Evolutionary conservation across 2,888 invertebrate genomes (phyloP), one percentile per base, ranked within the genome.

Genomic region (Pammene fasciana): DNA sequence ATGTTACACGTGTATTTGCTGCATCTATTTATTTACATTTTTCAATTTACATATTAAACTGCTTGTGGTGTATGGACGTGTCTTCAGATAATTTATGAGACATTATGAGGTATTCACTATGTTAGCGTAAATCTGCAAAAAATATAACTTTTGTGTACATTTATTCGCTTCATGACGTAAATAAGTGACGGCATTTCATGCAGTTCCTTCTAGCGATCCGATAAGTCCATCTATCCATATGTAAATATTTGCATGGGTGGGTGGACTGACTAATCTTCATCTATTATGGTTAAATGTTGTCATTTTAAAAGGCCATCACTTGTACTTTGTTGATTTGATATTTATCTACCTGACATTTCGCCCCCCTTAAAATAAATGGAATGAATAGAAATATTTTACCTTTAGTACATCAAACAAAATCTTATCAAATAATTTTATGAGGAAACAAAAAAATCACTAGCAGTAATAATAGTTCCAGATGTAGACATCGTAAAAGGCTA

Each of bases 51-150:
- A 59, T 60, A 56, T 48, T 64, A 34, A 57, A 65, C 52, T 65
- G 64, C 41, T 59, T 57, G 55, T 56, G 43, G 48, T 68, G 80
- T 82, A 85, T 89, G 90, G 90, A 90, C 90, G 90, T 88, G 85
- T 87, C 86, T 77, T 81, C 79, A 82, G 54, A 52, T 61, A 18
- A 43, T 50, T 61, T 83, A 78, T 74, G 76, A 84, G 81, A 86
- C 79, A 84, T 82, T 79, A 80, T 82, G 82, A 81, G 84, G 85
- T 83, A 82, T 78, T 83, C 80, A 73, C 76, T 85, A 82, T 78
- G 80, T 81, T 80, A 81, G 84, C 86, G 81, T 90, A 90, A 85
- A 90, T 86, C 86, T 89, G 90, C 88, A 88, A 90, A 91, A 91
- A 91, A 91, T 90, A 90, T 88, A 86, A 84, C 83, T 82, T 86